Evolutionary conservation across 2,888 invertebrate species (phyloP).

Genomic region (Thelaira solivaga): DNA sequence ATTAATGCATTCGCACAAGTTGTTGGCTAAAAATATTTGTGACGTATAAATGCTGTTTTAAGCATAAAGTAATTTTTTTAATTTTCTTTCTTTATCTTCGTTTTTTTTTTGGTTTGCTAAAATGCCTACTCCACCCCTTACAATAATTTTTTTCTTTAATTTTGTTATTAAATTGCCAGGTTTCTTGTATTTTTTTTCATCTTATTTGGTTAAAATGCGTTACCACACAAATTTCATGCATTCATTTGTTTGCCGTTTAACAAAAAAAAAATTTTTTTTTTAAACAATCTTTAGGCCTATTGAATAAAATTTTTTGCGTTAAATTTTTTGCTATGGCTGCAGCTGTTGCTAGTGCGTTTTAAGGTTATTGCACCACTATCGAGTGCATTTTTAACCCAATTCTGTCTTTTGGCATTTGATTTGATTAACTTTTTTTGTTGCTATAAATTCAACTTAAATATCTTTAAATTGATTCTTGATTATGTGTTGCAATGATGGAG

Average conservation of each 20-base stretch:
- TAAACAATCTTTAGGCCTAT: conserved; percentile 47
- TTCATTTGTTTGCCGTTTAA: conserved; percentile 30
- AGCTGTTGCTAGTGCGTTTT: background rate
- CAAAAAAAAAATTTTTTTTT: conserved; percentile 9
- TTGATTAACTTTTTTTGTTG: conserved; percentile 11
- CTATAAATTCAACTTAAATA: background rate
- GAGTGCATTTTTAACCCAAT: conserved; percentile 71
- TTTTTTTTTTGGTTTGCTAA: background rate
- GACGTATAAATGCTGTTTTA: conserved; percentile 1
- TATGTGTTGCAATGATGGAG: no score
- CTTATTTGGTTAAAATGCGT: conserved; percentile 19
- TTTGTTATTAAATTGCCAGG: background rate
- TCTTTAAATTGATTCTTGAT: no score
- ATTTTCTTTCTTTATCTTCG: background rate
- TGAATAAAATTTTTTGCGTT: conserved; percentile 16
- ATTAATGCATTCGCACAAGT: conserved; percentile 1
- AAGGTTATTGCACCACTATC: conserved; percentile 50
- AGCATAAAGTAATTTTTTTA: conserved; percentile 2
- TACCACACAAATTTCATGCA: no score
- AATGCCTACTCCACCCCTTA: conserved; percentile 5
- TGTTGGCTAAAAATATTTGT: conserved; percentile 19
- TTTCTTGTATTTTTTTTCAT: conserved; percentile 10
- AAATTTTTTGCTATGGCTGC: no score
- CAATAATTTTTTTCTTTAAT: background rate
- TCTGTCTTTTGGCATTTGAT: conserved; percentile 67